Conservation (phyloP, 92 coral and sea anemone genomes). For the Galaxea fascicularis region DNA sequence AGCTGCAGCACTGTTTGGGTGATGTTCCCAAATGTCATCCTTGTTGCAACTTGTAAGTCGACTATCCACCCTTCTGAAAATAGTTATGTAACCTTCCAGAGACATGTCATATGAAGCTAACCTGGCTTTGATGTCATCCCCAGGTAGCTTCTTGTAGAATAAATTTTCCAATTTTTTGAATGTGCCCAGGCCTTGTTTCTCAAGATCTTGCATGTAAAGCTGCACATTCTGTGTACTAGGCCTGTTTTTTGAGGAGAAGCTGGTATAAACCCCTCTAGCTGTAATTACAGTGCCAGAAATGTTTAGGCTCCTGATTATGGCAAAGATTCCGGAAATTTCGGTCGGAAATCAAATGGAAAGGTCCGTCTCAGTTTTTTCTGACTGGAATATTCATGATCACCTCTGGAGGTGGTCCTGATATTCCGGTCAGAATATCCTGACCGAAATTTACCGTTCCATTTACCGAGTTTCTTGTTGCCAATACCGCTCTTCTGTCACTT, state of each 20-base stretch:
- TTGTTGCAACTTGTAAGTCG: slow-evolving; percentile 25
- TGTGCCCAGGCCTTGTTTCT: slow-evolving; percentile 37
- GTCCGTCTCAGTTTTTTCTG: too few relatives aligned
- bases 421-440: too few relatives aligned
- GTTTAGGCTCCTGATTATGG: slow-evolving; percentile 11
- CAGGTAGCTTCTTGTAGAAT: slow-evolving; percentile 26
- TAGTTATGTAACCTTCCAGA: slow-evolving; percentile 23
- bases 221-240: slow-evolving; percentile 39
- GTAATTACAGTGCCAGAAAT: slow-evolving; percentile 43
- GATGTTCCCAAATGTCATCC: slow-evolving; percentile 24
- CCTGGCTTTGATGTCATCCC: slow-evolving; percentile 11
- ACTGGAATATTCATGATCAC: too few relatives aligned
- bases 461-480: too few relatives aligned
- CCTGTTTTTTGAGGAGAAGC: slow-evolving; percentile 33
- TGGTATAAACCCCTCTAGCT: slow-evolving; percentile 37
- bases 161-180: slow-evolving; percentile 31
- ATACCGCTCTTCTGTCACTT: too few relatives aligned
- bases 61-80: slow-evolving; percentile 31
- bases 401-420: too few relatives aligned
- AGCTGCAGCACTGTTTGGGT: slow-evolving; percentile 7
- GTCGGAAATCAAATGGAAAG: too few relatives aligned
- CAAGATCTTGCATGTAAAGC: slow-evolving; percentile 21
- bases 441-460: too few relatives aligned
- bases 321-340: too few relatives aligned
- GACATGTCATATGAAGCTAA: slow-evolving; percentile 41